These are phyloP conservation scores for Rhyacichthys aspro DNA, from an alignment of 2,797 vertebrate species.

Conservation along the genomic window DNA sequence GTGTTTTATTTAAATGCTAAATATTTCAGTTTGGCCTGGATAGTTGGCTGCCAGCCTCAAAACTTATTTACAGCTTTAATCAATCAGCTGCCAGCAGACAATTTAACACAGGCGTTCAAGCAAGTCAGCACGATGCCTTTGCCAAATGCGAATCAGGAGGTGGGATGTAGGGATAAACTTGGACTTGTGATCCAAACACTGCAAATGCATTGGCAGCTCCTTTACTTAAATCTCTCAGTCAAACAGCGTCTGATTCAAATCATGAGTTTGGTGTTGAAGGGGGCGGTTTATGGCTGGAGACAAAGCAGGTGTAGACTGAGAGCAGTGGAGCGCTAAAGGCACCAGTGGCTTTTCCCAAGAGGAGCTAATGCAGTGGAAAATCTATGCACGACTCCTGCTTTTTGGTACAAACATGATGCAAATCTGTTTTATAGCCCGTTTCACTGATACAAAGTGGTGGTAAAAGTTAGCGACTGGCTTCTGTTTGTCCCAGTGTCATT, in stretches of 20 bases:
- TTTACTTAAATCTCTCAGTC: background rate
- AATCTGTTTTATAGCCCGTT: slow-evolving; percentile 51
- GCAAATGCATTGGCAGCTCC: background rate
- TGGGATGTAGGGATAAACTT: slow-evolving; percentile 2
- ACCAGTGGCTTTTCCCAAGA: slow-evolving; percentile 54
- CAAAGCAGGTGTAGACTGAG: slow-evolving; percentile 54
- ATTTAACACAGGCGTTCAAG: slow-evolving; percentile 5
- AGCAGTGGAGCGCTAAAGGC: slow-evolving; percentile 36
- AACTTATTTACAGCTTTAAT: slow-evolving; percentile 33
- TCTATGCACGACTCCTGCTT: slow-evolving; percentile 53
- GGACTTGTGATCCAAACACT: background rate
- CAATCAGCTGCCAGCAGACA: slow-evolving; percentile 11
- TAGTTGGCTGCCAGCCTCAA: slow-evolving; percentile 4
- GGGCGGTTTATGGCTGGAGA: slow-evolving; percentile 20
- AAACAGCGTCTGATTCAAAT: slow-evolving; percentile 21
- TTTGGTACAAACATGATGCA: slow-evolving; percentile 51
- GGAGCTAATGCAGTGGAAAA: slow-evolving; percentile 62
- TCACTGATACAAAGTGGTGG: slow-evolving; percentile 19
- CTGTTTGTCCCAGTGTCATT: background rate
- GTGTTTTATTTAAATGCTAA: slow-evolving; percentile 6
- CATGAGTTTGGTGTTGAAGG: slow-evolving; percentile 20
- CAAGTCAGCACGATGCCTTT: slow-evolving; percentile 2
- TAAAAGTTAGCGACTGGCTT: slow-evolving; percentile 53
- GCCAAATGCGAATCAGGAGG: slow-evolving; percentile 23
- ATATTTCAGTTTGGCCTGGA: slow-evolving; percentile 8